Evolutionary conservation across 64 coral and sea anemone genomes (phyloP).

Genomic region (Pocillopora verrucosa): DNA sequence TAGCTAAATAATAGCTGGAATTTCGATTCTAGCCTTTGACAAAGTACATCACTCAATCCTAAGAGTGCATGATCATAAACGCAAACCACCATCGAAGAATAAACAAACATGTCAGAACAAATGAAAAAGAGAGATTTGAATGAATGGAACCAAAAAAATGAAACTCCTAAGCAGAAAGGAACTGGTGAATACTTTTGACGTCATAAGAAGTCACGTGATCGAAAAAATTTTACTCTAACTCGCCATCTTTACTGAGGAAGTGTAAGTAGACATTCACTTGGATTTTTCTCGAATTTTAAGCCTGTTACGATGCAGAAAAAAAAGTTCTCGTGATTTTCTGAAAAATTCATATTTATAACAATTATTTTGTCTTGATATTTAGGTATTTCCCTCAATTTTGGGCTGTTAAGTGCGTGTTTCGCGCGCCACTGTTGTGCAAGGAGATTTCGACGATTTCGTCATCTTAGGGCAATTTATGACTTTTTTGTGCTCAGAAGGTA

Average conservation of each 20-base stretch:
- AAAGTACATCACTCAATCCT: neutral
- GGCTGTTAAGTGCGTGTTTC: slow-evolving; percentile 27
- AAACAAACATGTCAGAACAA: slow-evolving; percentile 34
- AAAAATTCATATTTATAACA: neutral
- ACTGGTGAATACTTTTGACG: neutral
- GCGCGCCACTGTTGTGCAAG: slow-evolving; percentile 48
- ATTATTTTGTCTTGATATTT: neutral
- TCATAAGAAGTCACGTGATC: slow-evolving; percentile 13
- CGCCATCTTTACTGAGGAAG: slow-evolving; percentile 19
- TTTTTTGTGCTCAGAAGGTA: slow-evolving; percentile 75
- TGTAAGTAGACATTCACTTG: neutral
- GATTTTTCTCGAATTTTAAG: neutral
- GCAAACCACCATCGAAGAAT: slow-evolving; percentile 1
- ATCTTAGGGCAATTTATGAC: slow-evolving; percentile 74
- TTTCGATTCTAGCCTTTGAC: neutral
- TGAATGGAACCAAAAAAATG: neutral
- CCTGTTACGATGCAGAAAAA: neutral
- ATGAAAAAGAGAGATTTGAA: neutral
- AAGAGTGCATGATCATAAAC: neutral
- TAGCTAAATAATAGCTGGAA: neutral
- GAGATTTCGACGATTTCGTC: slow-evolving; percentile 71
- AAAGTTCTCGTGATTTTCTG: neutral
- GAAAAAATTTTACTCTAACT: neutral
- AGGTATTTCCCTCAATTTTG: neutral
- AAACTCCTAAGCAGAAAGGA: neutral